Base-by-base conservation (phyloP, 2,888 invertebrate species). In the Melangyna quadrimaculata region DNA sequence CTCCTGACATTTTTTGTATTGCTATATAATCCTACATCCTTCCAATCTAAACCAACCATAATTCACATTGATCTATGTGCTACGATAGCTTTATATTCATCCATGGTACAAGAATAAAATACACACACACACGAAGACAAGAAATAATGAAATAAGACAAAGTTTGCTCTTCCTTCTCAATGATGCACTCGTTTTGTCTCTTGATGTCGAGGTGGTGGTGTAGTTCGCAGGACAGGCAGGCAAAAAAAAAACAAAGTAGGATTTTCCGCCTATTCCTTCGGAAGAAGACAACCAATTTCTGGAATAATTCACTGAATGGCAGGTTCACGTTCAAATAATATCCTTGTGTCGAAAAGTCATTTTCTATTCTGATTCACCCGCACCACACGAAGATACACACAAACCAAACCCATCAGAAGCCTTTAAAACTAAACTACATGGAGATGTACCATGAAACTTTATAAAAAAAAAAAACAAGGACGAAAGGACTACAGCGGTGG, bases 291-390 rank as follows among this genome's bases (percentile, higher is more conserved):
- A 65, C 43, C 65, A 65, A 65, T 65, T 29, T 45, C 22, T 22
- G 5, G 69, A 45, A 37, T 24, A 69, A 63, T 29, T 32, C 67
- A 82, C 12, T 74, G 57, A 74, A 78, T 70, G 55, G 40, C 78
- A 43, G 63, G 61, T 83, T 70, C 73, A 63, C 73, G 83, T 73
- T 83, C 78, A 79, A 83, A 78, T 67, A 51, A 67, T 65, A 78
- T 83, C 70, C 83, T 83, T 78, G 29, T 61, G 59, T 32, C 63
- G 73, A 83, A 63, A 83, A 78, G 83, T 74, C 70, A 51, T 67
- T 55, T 40, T 63, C 37, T 40, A 27, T 61, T 61, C 61, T 61
- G 61, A 61, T 61, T 61, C 22, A 40, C 43, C 27, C 22, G 3
- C 51, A 29, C 29, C n/a, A 35, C 22, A 8, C n/a, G n/a, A n/a